These are phyloP conservation scores for Nesidiocoris tenuis DNA, from an alignment of 2,888 invertebrate species.

Conservation along the genomic window DNA sequence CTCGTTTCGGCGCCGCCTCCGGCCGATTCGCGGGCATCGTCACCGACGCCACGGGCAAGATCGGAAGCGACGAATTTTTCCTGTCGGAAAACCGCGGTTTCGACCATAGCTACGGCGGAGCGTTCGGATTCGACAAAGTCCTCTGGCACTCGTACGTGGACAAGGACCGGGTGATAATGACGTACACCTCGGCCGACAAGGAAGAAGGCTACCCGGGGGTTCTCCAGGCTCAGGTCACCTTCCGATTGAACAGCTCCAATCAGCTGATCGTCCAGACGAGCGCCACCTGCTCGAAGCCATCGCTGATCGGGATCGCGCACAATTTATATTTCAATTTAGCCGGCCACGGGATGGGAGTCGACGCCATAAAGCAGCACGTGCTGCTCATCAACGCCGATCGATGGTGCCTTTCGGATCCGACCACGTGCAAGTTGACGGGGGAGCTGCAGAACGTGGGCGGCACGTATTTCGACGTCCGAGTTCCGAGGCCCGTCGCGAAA, in stretches of 20 bases:
- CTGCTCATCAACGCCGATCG: conserved; percentile 74
- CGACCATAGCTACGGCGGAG: conserved; percentile 78
- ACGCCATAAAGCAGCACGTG: conserved; percentile 57
- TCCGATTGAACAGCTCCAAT: conserved; percentile 71
- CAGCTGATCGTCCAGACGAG: conserved; percentile 72
- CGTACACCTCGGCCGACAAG: conserved; percentile 72
- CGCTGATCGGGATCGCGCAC: conserved; percentile 82
- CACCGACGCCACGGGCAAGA: conserved; percentile 66
- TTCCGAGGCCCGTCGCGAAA: conserved; percentile 64
- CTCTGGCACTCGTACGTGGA: conserved; percentile 67
- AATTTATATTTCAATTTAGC: conserved; percentile 90
- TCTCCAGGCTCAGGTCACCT: conserved; percentile 68
- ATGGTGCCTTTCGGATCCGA: conserved; percentile 69
- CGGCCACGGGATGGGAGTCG: conserved; percentile 66
- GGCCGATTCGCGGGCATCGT: conserved; percentile 86
- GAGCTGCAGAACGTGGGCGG: conserved; percentile 69
- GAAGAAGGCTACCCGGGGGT: conserved; percentile 90
- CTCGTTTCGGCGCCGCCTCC: conserved; percentile 83
- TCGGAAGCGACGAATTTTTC: conserved; percentile 68
- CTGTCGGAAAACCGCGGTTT: conserved; percentile 70
- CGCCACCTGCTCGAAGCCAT: conserved; percentile 74
- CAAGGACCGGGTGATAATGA: conserved; percentile 63
- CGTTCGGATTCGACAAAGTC: conserved; percentile 77
- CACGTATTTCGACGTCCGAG: conserved; percentile 72
- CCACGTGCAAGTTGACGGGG: conserved; percentile 69